phyloP scores from a whole-genome alignment of 2,888 invertebrate species.

The Campopleginae sp. region DNA sequence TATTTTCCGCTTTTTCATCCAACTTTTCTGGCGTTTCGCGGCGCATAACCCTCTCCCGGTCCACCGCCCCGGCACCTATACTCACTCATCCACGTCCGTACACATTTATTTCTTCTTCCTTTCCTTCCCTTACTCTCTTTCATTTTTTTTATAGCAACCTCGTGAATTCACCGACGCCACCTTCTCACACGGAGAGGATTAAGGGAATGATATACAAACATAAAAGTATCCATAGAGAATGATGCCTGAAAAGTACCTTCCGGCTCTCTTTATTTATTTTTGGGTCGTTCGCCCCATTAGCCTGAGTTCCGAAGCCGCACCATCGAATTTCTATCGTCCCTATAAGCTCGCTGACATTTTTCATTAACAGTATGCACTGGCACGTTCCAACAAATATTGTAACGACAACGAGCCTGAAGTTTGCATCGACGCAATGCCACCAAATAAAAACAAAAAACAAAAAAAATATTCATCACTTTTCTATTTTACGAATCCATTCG shows the following conservation, averaged over 20 bases:
- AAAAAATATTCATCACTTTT: too few species aligned
- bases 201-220: constrained; percentile 36
- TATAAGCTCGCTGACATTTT: background rate
- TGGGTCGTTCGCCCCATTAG: constrained; percentile 42
- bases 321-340: constrained; percentile 48
- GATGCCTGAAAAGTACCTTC: constrained; percentile 26
- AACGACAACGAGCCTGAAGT: too few species aligned
- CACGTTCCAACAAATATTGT: background rate
- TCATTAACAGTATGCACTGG: background rate
- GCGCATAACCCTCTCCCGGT: constrained; percentile 20
- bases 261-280: constrained; percentile 22
- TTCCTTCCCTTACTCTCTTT: constrained; percentile 17
- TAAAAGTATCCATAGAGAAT: background rate
- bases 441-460: too few species aligned
- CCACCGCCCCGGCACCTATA: constrained; percentile 57
- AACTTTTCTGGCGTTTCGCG: constrained; percentile 33
- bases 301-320: constrained; percentile 44
- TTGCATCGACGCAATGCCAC: too few species aligned
- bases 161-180: constrained; percentile 53
- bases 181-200: constrained; percentile 11
- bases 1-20: constrained; percentile 39
- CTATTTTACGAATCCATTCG: too few species aligned
- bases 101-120: constrained; percentile 47
- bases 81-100: constrained; percentile 63
- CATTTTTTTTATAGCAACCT: constrained; percentile 29